These are phyloP conservation scores for Ia io DNA, from an alignment of 2,113 vertebrate genomes.

Conservation along the genomic window DNA sequence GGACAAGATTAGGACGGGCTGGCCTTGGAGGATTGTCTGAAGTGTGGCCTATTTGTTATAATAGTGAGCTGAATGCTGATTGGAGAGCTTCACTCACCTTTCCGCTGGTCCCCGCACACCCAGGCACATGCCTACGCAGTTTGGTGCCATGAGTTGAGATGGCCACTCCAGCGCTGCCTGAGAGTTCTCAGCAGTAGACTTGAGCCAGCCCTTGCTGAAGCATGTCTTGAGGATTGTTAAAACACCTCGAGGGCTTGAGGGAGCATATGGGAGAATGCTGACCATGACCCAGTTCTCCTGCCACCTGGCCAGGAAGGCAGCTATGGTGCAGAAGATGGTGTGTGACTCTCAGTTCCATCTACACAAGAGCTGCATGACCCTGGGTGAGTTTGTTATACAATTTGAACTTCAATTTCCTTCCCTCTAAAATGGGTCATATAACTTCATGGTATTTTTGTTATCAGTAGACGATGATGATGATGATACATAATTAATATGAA, in stretches of 20 bases:
- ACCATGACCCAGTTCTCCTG: not conserved
- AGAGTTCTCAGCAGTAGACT: not conserved
- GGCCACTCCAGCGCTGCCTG: not conserved
- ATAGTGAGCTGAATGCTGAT: not conserved
- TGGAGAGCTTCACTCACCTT: not conserved
- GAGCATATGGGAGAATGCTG: not conserved
- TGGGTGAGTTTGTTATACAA: too few species aligned
- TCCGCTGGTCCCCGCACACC: not conserved
- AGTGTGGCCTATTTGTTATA: not conserved
- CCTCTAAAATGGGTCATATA: not conserved
- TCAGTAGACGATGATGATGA: not conserved
- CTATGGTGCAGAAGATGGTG: fast-evolving
- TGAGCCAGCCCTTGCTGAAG: not conserved
- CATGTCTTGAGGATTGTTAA: not conserved
- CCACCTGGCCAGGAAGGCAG: not conserved
- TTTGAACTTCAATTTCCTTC: not conserved
- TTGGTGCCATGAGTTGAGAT: not conserved
- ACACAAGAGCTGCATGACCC: too few species aligned
- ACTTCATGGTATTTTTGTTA: not conserved
- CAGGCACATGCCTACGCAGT: not conserved
- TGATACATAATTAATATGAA: not conserved
- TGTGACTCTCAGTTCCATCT: not conserved
- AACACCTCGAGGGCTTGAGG: not conserved
- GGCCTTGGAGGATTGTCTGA: not conserved
- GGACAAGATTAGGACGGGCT: not conserved